These are phyloP conservation scores for Cochlearius cochlearius DNA, from an alignment of 2,113 vertebrate genomes.

Conservation along the genomic window DNA sequence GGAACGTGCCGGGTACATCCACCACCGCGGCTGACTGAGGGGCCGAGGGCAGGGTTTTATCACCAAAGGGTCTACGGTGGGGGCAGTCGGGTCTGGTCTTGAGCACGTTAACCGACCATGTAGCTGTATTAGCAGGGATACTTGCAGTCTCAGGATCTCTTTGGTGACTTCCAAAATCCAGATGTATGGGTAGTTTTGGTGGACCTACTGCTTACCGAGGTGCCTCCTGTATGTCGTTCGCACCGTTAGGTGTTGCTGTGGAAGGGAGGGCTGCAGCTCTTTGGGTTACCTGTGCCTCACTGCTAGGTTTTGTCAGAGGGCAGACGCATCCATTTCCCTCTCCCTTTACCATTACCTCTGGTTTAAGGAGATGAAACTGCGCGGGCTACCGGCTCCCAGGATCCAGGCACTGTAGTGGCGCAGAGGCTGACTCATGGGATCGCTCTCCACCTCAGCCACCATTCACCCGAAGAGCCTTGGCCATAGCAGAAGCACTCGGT, in stretches of 20 bases:
- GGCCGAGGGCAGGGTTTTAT: neutral
- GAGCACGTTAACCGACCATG: neutral
- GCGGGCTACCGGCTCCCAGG: too few species aligned
- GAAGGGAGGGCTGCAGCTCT: neutral
- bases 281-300: neutral
- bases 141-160: neutral
- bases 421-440: neutral
- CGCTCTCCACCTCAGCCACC: accelerated
- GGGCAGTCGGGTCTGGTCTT: neutral
- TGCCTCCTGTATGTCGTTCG: accelerated
- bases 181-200: neutral
- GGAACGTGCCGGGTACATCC: neutral
- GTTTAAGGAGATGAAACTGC: neutral
- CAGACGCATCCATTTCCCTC: neutral
- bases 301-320: neutral
- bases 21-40: neutral
- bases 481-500: neutral
- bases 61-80: neutral
- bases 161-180: neutral
- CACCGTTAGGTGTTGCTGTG: neutral
- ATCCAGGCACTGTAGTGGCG: neutral
- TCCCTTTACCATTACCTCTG: neutral
- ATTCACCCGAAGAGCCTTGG: neutral
- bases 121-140: neutral
- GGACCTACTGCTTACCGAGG: neutral